Evolutionary conservation across 2,888 invertebrate genomes (phyloP).

Genomic region (Scaptomyza parva): DNA sequence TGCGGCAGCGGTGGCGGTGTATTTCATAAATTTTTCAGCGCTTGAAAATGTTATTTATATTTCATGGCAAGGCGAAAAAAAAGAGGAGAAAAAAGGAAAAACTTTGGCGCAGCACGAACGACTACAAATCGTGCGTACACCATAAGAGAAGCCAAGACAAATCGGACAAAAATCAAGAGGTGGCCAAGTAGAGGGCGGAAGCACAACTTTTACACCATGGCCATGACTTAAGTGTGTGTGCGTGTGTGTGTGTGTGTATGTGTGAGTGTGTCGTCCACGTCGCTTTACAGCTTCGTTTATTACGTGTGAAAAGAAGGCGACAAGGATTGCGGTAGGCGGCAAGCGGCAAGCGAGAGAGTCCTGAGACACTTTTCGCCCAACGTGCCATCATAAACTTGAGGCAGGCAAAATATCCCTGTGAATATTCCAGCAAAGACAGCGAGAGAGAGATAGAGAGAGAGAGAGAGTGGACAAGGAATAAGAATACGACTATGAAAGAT

Average conservation of each 20-base stretch:
- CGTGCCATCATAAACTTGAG: slow-evolving; percentile 58
- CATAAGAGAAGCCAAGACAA: slow-evolving; percentile 55
- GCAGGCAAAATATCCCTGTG: slow-evolving; percentile 35
- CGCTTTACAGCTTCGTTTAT: slow-evolving; percentile 77
- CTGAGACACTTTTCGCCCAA: slow-evolving; percentile 56
- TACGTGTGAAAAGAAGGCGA: slow-evolving; percentile 76
- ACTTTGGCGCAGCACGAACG: slow-evolving; percentile 79
- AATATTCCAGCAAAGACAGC: too few species aligned
- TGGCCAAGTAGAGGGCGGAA: slow-evolving; percentile 1
- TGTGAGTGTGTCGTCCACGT: slow-evolving; percentile 46
- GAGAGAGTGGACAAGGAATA: neutral
- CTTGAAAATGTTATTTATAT: slow-evolving; percentile 80
- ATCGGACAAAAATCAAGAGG: slow-evolving; percentile 23
- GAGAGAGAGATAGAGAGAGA: too few species aligned
- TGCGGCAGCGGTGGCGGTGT: slow-evolving; percentile 64
- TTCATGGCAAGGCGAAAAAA: slow-evolving; percentile 70
- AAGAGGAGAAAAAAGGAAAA: slow-evolving; percentile 42
- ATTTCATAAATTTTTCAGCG: slow-evolving; percentile 80
- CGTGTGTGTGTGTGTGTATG: slow-evolving; percentile 3
- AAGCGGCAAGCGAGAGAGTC: slow-evolving; percentile 11
- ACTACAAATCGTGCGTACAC: slow-evolving; percentile 77
- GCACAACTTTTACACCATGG: slow-evolving; percentile 62
- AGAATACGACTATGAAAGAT: neutral
- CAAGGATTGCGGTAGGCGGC: slow-evolving; percentile 42
- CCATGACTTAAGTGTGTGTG: slow-evolving; percentile 14